Evolutionary conservation across 2,888 invertebrate species (phyloP), one percentile per base, ranked within the genome.

Genomic region (Marronus borbonicus): DNA sequence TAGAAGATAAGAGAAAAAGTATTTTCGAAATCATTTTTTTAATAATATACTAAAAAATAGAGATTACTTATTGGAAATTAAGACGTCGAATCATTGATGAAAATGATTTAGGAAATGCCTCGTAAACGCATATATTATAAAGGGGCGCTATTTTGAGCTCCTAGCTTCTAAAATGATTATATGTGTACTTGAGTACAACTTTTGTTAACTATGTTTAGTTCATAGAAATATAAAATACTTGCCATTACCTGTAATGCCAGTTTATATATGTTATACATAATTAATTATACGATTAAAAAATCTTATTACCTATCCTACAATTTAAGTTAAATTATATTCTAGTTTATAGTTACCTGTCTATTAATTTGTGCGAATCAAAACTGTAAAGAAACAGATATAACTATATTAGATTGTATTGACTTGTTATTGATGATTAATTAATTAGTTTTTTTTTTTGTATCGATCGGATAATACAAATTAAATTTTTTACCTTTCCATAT

Each of bases 201-300:
- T 79, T 76, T 79, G 79, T 79, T 79, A 79, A 79, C 79, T 79
- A 79, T 79, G 75, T 78, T 78, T 76, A 79, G 52, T 79, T 76
- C 60, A 62, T 68, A 65, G 31, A 68, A 14, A 70, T 70, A 76
- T 70, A 76, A 66, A 44, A 72, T 79, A 81, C 83, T 84, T 84
- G 84, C 84, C 84, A 84, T 79, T 79, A 79, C 76, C 62, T 83
- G 83, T 82, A 83, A 84, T 82, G 84, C 84, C 84, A 84, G 84
- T 84, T 83, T 82, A 81, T 82, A 77, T 76, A 49, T 79, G 76
- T 76, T 76, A 70, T 66, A 65, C 70, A 44, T 77, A 77, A 72
- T 69, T 70, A 64, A 64, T 72, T 66, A 74, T 64, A 70, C 36
- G 52, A 76, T 72, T 66, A 60, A 52, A 17, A 50, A 76, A 50